phyloP scores from a whole-genome alignment of 1,140 invertebrate species.

The Drosophila ohnishii region DNA sequence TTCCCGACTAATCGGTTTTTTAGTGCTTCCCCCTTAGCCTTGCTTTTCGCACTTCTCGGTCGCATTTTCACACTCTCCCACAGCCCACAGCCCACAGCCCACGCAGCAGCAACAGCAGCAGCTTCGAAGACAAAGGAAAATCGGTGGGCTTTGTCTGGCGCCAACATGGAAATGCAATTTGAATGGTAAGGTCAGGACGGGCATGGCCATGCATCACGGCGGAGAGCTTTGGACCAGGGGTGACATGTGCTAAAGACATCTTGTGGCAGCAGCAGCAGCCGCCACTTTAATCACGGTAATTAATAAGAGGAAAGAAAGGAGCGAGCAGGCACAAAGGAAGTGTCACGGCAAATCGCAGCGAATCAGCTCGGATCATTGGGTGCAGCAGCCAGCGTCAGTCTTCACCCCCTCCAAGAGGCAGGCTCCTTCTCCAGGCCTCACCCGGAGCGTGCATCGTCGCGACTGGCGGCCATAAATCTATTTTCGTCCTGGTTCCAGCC shows the following conservation, averaged over 20 bases:
- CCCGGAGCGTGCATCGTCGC: constrained; percentile 55
- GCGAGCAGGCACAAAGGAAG: constrained; percentile 56
- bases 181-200: constrained; percentile 69
- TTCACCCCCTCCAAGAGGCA: constrained; percentile 12
- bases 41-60: constrained; percentile 36
- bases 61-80: constrained; percentile 41
- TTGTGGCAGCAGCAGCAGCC: constrained; percentile 41
- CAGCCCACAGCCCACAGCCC: constrained; percentile 36
- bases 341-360: constrained; percentile 32
- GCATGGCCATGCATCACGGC: constrained; percentile 55
- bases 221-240: constrained; percentile 48
- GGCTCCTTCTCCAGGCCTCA: constrained; percentile 41
- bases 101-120: constrained; percentile 3
- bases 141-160: constrained; percentile 63
- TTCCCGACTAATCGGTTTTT: constrained; percentile 15
- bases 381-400: constrained; percentile 7
- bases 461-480: constrained; percentile 76
- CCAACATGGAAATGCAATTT: constrained; percentile 76
- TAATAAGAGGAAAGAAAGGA: constrained; percentile 58
- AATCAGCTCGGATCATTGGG: constrained; percentile 21
- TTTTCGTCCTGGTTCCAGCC: constrained; percentile 68
- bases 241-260: constrained; percentile 77
- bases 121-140: constrained; percentile 24
- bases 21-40: constrained; percentile 4
- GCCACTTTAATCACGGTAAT: constrained; percentile 72